Evolutionary conservation across 2,797 vertebrate species (phyloP).

Genomic region (Semotilus atromaculatus): DNA sequence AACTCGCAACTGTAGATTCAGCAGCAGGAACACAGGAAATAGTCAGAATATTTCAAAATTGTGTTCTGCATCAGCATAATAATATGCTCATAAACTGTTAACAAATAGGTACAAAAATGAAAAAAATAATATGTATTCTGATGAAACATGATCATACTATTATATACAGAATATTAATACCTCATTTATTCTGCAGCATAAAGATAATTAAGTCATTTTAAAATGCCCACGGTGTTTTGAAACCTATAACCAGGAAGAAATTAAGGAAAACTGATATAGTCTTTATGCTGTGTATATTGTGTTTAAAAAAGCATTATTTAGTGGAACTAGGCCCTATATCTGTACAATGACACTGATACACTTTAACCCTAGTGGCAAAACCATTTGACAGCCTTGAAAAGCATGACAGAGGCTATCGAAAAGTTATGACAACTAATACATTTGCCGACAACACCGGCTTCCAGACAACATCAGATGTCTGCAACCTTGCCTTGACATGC

Average conservation of each 20-base stretch:
- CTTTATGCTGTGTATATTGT: not conserved
- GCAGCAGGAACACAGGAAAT: not conserved
- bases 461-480: constrained; percentile 52
- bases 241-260: not conserved
- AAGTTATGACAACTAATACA: not conserved
- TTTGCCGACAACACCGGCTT: constrained; percentile 58
- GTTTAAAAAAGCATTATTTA: not conserved
- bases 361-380: constrained; percentile 12
- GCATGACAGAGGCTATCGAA: not conserved
- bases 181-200: constrained; percentile 21
- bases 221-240: not conserved
- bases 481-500: constrained; percentile 45
- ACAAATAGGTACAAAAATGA: not conserved
- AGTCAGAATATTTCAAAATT: not conserved
- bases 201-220: not conserved
- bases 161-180: not conserved
- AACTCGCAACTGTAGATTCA: not conserved
- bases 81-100: not conserved
- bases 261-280: not conserved
- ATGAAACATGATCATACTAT: not conserved
- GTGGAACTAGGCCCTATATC: not conserved
- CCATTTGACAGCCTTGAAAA: constrained; percentile 1
- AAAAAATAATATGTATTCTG: not conserved
- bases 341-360: not conserved
- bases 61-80: not conserved